Evolutionary conservation across 2,888 invertebrate genomes (phyloP).

Genomic region (Cistogaster globosa): DNA sequence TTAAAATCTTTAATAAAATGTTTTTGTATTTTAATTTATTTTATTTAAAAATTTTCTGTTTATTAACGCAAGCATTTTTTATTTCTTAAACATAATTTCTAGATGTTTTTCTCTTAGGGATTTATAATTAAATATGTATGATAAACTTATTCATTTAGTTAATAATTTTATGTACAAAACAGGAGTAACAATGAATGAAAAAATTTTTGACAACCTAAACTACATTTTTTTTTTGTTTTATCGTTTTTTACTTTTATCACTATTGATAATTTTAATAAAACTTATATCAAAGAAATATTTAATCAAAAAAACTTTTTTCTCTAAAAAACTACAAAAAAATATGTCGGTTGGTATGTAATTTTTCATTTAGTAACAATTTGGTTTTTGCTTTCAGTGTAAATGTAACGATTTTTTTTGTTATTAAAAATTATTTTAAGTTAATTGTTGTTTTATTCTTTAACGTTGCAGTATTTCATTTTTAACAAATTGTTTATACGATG

Average conservation of each 20-base stretch:
- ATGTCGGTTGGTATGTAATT: background rate
- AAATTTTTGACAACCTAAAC: slow-evolving; percentile 60
- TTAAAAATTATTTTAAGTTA: background rate
- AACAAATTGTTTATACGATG: slow-evolving; percentile 33
- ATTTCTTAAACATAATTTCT: slow-evolving; percentile 61
- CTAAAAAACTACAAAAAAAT: slow-evolving; percentile 42
- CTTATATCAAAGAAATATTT: slow-evolving; percentile 56
- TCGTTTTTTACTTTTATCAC: background rate
- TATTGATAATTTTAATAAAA: slow-evolving; percentile 27
- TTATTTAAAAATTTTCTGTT: slow-evolving; percentile 59
- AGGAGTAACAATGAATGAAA: slow-evolving; percentile 68
- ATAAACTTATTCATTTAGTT: slow-evolving; percentile 58
- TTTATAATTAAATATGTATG: slow-evolving; percentile 48
- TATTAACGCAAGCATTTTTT: slow-evolving; percentile 68
- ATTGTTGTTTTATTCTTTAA: slow-evolving; percentile 10
- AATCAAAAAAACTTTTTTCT: slow-evolving; percentile 27
- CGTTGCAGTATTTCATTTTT: background rate
- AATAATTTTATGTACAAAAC: slow-evolving; percentile 68
- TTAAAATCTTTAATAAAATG: too few relatives aligned
- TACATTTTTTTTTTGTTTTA: slow-evolving; percentile 40
- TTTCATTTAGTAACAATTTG: slow-evolving; percentile 42
- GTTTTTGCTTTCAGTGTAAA: slow-evolving; percentile 50
- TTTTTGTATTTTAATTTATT: too few relatives aligned
- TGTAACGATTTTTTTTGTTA: slow-evolving; percentile 1
- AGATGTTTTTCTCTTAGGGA: slow-evolving; percentile 26